Conservation (phyloP, 1,140 invertebrate genomes). For the Trachymyrmex cornetzi region DNA sequence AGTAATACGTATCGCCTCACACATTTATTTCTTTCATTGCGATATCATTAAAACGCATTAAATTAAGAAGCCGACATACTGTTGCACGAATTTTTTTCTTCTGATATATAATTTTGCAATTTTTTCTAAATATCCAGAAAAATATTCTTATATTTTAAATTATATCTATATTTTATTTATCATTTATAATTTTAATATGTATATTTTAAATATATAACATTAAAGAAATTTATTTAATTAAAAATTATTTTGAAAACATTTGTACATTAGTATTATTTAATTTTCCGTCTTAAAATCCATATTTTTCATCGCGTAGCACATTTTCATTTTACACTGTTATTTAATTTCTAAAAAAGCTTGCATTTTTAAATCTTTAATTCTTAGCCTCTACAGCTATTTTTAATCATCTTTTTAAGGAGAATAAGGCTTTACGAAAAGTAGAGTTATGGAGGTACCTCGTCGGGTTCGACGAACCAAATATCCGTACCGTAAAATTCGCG, state of each 20-base stretch:
- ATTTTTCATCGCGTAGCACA: neutral
- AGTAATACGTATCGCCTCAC: constrained; percentile 30
- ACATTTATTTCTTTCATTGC: neutral
- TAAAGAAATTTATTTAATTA: neutral
- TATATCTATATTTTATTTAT: neutral
- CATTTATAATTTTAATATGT: too few relatives aligned
- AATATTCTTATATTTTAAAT: constrained; percentile 1
- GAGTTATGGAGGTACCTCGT: neutral
- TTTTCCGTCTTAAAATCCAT: neutral
- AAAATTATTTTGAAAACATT: neutral
- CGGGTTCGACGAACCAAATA: constrained; percentile 57
- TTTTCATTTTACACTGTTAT: neutral
- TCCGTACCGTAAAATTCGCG: constrained; percentile 60
- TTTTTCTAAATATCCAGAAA: neutral
- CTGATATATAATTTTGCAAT: neutral
- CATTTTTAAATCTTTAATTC: neutral
- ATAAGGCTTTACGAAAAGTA: neutral
- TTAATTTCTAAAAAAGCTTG: neutral
- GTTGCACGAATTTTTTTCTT: neutral
- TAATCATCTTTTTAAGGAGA: neutral
- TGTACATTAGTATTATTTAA: neutral
- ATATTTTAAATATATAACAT: neutral
- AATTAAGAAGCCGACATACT: neutral
- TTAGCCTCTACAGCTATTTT: neutral
- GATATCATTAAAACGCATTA: neutral